Evolutionary conservation across 1,140 invertebrate species (phyloP).

Genomic region (Cotesia typhae): DNA sequence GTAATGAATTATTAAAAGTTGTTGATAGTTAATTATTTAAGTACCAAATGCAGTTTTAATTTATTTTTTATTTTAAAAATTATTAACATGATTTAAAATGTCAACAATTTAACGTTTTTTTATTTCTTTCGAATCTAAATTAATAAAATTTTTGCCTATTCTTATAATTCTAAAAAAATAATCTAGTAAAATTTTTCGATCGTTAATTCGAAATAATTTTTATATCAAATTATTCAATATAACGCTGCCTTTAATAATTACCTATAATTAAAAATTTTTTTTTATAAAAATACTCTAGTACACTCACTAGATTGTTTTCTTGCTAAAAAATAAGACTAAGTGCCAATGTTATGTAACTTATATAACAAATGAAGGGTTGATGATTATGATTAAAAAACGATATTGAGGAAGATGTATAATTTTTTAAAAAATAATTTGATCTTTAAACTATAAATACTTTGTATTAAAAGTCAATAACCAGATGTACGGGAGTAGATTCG

Average conservation of each 20-base stretch:
- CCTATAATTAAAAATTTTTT: neutral
- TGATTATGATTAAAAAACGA: slow-evolving; percentile 1
- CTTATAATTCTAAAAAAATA: neutral
- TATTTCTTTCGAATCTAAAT: no score
- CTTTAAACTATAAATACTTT: neutral
- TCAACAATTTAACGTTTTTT: slow-evolving; percentile 2
- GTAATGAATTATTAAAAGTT: neutral
- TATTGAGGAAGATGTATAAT: slow-evolving; percentile 1
- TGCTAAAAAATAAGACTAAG: neutral
- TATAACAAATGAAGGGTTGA: neutral
- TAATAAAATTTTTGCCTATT: neutral
- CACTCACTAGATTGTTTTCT: neutral
- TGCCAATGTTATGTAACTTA: no score
- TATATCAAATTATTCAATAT: neutral
- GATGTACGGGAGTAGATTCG: no score
- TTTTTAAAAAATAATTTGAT: neutral
- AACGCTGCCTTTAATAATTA: slow-evolving; percentile 7
- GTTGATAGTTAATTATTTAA: slow-evolving; percentile 11
- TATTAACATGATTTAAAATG: slow-evolving; percentile 16
- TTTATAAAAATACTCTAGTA: neutral
- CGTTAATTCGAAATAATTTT: neutral
- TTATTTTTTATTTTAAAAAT: slow-evolving; percentile 2
- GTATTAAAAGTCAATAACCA: no score
- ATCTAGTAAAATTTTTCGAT: neutral
- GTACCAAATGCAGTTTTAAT: slow-evolving; percentile 24